These are phyloP conservation scores for Acleris cristana DNA, from an alignment of 2,888 invertebrate genomes.

Conservation along the genomic window DNA sequence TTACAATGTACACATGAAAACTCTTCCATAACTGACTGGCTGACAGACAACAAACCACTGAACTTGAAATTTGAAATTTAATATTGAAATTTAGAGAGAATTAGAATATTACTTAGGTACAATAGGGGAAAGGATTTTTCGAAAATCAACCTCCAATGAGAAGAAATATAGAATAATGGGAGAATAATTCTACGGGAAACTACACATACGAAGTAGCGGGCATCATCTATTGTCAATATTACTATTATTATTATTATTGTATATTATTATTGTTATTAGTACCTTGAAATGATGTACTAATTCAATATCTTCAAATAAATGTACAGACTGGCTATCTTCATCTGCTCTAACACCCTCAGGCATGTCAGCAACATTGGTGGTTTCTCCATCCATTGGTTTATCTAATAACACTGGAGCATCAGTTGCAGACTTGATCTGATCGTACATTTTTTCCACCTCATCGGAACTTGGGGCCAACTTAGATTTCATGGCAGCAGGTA, in stretches of 20 bases:
- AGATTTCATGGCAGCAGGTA: constrained; percentile 58
- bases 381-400: constrained; percentile 45
- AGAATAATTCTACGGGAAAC: too few species aligned
- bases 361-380: constrained; percentile 49
- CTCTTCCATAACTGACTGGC: too few species aligned
- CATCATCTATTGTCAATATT: too few species aligned
- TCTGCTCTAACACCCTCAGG: constrained; percentile 44
- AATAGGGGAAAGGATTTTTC: too few species aligned
- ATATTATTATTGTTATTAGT: constrained; percentile 27
- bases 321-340: constrained; percentile 66
- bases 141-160: too few species aligned
- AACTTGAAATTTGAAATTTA: too few species aligned
- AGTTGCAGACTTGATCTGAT: constrained; percentile 60
- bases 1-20: too few species aligned
- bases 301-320: constrained; percentile 78
- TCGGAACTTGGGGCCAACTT: constrained; percentile 56
- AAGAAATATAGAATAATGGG: too few species aligned
- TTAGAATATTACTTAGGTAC: too few species aligned
- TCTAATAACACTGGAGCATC: constrained; percentile 61
- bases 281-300: constrained; percentile 74
- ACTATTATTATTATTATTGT: neutral
- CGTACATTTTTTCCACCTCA: constrained; percentile 58
- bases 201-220: too few species aligned
- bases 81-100: too few species aligned
- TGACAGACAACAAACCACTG: too few species aligned